A percentile compares a stretch with the other conserved stretches of the same genome.
Evolutionary conservation across 2,888 invertebrate species (phyloP).

Genomic region (Xestoiulus laeticollis): DNA sequence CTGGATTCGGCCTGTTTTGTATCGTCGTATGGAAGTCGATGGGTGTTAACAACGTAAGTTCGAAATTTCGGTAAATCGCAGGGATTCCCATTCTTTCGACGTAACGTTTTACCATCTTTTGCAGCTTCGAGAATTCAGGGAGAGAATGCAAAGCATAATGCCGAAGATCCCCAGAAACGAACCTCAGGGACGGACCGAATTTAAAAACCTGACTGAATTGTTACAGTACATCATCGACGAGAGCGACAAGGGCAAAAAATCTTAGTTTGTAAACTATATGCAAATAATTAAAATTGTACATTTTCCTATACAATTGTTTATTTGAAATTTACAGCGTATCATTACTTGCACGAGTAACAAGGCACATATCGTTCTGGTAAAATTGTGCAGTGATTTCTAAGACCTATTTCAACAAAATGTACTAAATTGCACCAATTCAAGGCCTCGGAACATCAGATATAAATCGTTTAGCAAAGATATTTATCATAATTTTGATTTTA

Average conservation of each 20-base stretch:
- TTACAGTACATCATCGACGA: constrained; percentile 75
- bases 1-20: constrained; percentile 82
- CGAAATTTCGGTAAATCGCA: neutral
- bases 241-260: constrained; percentile 61
- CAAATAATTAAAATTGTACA: neutral
- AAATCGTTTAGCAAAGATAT: too few species aligned
- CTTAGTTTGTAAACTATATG: constrained; percentile 48
- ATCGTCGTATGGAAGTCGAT: constrained; percentile 88
- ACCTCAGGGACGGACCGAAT: constrained; percentile 85
- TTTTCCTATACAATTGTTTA: constrained; percentile 32
- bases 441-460: neutral
- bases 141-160: constrained; percentile 79
- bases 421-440: neutral
- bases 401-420: neutral
- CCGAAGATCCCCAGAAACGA: constrained; percentile 81
- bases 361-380: neutral
- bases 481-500: too few species aligned
- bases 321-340: neutral
- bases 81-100: neutral
- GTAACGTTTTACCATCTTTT: neutral
- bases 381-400: neutral
- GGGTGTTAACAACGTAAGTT: constrained; percentile 81
- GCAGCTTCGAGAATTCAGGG: constrained; percentile 82
- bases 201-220: constrained; percentile 83
- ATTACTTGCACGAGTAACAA: neutral